Conservation (phyloP, 2,113 vertebrate species). For the Nothoprocta perdicaria region DNA sequence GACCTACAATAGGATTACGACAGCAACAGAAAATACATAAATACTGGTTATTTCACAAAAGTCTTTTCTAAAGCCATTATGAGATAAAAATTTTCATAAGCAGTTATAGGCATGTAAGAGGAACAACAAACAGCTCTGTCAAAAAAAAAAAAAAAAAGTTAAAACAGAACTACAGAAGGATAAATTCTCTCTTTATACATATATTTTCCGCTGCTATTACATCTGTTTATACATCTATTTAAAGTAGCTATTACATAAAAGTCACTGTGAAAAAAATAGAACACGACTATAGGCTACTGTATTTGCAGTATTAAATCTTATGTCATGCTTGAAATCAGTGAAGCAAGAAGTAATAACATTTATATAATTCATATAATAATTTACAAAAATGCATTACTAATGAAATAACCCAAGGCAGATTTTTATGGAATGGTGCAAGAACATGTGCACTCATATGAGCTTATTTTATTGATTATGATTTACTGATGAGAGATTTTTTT, state of each 20-base stretch:
- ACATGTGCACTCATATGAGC: not conserved
- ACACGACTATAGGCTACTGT: not conserved
- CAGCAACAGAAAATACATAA: not conserved
- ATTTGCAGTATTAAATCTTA: not conserved
- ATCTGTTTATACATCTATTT: not conserved
- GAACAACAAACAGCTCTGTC: not conserved
- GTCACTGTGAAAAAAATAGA: not conserved
- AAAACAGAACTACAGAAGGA: not conserved
- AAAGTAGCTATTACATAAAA: not conserved
- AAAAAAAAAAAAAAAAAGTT: not conserved
- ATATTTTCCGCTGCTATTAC: not conserved
- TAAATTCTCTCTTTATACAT: not conserved
- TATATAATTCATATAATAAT: too few relatives aligned
- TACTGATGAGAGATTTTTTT: not conserved
- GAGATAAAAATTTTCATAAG: not conserved
- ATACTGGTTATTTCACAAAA: not conserved
- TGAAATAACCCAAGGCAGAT: not conserved
- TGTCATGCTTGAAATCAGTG: not conserved
- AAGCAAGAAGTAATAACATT: not conserved
- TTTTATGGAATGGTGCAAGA: not conserved
- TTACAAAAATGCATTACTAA: not conserved
- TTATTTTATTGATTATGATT: not conserved
- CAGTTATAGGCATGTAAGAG: not conserved
- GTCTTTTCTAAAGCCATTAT: not conserved
- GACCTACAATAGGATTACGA: not conserved